These are phyloP conservation scores for Pachycephala philippinensis DNA, from an alignment of 2,113 vertebrate genomes.

Conservation along the genomic window DNA sequence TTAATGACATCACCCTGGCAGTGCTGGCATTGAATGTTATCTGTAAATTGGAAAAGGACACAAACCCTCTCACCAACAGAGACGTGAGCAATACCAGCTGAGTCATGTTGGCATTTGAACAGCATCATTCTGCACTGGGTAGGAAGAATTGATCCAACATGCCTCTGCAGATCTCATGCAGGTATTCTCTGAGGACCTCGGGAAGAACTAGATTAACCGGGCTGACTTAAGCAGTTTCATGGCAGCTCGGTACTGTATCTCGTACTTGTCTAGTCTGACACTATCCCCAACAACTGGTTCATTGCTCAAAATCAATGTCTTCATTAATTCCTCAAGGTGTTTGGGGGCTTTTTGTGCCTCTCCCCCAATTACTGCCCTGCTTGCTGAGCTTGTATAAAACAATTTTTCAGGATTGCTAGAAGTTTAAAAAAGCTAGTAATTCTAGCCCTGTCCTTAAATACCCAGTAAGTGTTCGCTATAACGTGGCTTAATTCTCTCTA, in stretches of 20 bases:
- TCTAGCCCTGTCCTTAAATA: background rate
- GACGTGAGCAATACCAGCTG: fast-evolving
- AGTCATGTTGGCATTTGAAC: background rate
- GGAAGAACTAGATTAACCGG: background rate
- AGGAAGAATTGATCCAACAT: background rate
- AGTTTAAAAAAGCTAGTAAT: background rate
- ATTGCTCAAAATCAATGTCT: background rate
- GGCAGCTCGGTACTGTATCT: background rate
- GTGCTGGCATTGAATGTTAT: fast-evolving
- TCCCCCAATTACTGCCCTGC: background rate
- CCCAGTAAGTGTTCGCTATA: background rate
- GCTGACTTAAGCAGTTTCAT: background rate
- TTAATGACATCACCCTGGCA: too few species aligned
- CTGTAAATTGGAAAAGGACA: background rate
- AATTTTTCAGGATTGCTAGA: background rate
- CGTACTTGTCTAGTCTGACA: background rate
- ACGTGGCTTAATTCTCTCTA: background rate
- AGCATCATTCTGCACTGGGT: background rate
- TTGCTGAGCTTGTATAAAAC: background rate
- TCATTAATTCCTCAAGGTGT: background rate
- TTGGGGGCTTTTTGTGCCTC: background rate
- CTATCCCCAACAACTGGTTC: background rate
- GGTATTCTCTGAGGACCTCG: background rate
- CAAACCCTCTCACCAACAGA: background rate
- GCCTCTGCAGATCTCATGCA: background rate